Conservation (phyloP, 2,888 invertebrate species). For the Lasioglossum pauxillum region DNA sequence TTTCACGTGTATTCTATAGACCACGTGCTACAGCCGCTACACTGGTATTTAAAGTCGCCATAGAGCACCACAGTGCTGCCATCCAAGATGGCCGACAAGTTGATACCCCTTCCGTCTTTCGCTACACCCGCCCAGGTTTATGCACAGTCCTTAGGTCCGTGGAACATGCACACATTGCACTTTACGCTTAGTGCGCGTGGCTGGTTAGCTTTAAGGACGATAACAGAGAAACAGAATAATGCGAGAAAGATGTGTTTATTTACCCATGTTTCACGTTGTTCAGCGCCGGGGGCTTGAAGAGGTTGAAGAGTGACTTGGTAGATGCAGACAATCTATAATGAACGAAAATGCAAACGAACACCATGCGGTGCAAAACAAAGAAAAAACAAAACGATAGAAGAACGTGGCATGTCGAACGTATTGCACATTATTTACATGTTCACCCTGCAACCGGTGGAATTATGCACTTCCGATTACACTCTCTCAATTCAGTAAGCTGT, state of each 20-base stretch:
- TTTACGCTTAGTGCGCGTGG: constrained; percentile 24
- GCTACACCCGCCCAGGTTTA: too few relatives aligned
- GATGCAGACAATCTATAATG: constrained; percentile 83
- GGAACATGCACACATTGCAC: constrained; percentile 45
- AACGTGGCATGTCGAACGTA: constrained; percentile 25
- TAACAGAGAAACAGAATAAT: constrained; percentile 14
- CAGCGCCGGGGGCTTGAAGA: constrained; percentile 83
- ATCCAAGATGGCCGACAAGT: too few relatives aligned
- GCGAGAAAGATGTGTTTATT: constrained; percentile 69
- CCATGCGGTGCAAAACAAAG: constrained; percentile 79
- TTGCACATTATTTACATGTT: constrained; percentile 35
- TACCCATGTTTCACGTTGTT: constrained; percentile 85
- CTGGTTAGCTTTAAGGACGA: not conserved
- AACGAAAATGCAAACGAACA: constrained; percentile 81
- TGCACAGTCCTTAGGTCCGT: too few relatives aligned
- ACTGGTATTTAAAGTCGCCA: too few relatives aligned
- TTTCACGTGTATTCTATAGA: too few relatives aligned
- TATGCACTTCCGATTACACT: constrained; percentile 50
- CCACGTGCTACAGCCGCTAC: too few relatives aligned
- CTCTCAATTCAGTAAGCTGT: constrained; percentile 49
- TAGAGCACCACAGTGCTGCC: too few relatives aligned
- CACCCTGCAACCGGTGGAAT: constrained; percentile 27
- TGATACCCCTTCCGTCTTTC: too few relatives aligned
- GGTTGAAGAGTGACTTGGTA: constrained; percentile 85
- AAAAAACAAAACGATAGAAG: not conserved